Base-by-base conservation (phyloP, 2,888 invertebrate genomes). In the Podotricha telesiphe region DNA sequence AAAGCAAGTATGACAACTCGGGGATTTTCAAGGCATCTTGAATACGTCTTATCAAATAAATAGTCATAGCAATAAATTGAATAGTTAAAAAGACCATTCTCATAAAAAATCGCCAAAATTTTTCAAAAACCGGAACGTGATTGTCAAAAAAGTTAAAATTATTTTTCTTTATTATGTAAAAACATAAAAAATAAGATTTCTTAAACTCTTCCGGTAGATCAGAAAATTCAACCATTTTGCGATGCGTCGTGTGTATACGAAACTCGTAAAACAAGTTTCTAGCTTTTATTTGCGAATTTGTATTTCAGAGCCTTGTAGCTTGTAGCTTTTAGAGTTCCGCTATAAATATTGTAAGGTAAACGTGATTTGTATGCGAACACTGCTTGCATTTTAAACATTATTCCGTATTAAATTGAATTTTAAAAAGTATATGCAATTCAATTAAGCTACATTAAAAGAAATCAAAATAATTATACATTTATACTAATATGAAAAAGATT, bases 21-120 rank as follows among this genome's bases (percentile, higher is more conserved):
- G 58, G 2, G n/a, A 42, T 42, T 58, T 42, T 22, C 10, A 58
- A 15, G 0, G 42, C 20, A 20, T n/a, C 19, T 22, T 40, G 42
- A n/a, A 58, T 4, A 1, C 8, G 15, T 58, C 10, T 20, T n/a
- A 22, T 2, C 10, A 58, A 42, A 42, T 58, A 58, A 42, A 58
- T 58, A 5, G 42, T 42, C 22, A 58, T 58, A 42, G 42, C 20
- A n/a, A n/a, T 1, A 58, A 58, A 58, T 58, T 58, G 58, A n/a
- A 58, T n/a, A 58, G 15, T 22, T 11, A 42, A n/a, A n/a, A 40
- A 6, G 20, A 42, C n/a, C n/a, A 22, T 58, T 42, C 42, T 40
- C n/a, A 58, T n/a, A n/a, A 22, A 42, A n/a, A 58, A 42, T n/a
- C 58, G 58, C 42, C n/a, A 58, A 58, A 42, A 42, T 42, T 58